Evolutionary conservation across 2,797 vertebrate genomes (phyloP).

Genomic region (Leptodactylus fallax): DNA sequence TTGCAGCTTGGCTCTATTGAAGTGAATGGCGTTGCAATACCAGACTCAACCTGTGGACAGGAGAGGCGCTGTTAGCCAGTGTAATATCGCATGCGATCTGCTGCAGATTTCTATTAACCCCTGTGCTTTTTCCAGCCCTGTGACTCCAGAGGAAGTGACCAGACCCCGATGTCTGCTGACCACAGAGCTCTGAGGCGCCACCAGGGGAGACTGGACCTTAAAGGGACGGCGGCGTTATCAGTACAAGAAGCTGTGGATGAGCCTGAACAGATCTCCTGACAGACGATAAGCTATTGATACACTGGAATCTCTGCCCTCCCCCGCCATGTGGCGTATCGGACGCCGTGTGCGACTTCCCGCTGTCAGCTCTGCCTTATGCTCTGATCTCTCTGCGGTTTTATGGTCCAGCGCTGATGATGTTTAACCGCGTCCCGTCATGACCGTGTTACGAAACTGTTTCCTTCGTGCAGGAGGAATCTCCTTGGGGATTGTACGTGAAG

Average conservation of each 20-base stretch:
- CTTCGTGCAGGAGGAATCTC: background rate
- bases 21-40: background rate
- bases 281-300: background rate
- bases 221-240: background rate
- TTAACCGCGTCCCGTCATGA: background rate
- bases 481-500: background rate
- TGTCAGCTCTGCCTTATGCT: background rate
- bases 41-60: background rate
- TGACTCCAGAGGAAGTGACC: slow-evolving; percentile 74
- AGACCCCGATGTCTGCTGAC: slow-evolving; percentile 89
- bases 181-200: slow-evolving; percentile 88
- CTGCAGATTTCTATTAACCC: background rate
- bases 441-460: background rate
- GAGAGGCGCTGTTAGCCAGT: background rate
- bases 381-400: background rate
- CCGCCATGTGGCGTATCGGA: background rate
- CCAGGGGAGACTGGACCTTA: background rate
- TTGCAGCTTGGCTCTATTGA: background rate
- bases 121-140: slow-evolving; percentile 65
- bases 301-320: slow-evolving; percentile 18
- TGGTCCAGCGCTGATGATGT: background rate
- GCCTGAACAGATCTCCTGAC: background rate
- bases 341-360: background rate
- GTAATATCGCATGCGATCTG: too few species aligned
- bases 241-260: background rate